Evolutionary conservation across 2,797 vertebrate genomes (phyloP).

Genomic region (Kryptopterus vitreolus): DNA sequence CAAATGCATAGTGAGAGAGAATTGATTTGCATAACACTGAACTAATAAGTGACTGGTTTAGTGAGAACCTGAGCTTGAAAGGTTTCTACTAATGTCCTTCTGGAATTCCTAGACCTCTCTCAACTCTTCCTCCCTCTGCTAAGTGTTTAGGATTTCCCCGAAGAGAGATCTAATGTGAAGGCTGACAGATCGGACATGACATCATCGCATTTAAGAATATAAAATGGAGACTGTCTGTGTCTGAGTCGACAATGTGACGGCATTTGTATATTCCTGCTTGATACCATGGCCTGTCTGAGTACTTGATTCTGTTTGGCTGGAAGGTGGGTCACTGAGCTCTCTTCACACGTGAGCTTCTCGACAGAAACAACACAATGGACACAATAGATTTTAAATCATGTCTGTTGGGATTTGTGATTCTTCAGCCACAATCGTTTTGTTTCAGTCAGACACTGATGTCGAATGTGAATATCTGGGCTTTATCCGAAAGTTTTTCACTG

Average conservation of each 20-base stretch:
- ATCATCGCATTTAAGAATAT: not conserved
- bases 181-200: not conserved
- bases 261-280: not conserved
- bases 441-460: no score
- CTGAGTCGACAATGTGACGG: not conserved
- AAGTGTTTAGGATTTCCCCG: not conserved
- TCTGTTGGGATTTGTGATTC: no score
- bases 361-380: no score
- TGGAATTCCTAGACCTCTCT: not conserved
- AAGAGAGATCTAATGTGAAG: slow-evolving; percentile 1
- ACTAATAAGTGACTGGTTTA: not conserved
- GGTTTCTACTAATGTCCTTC: not conserved
- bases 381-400: no score
- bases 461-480: no score
- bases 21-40: not conserved
- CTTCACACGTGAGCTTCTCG: no score
- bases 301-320: no score
- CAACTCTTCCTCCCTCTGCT: not conserved
- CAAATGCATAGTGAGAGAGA: not conserved
- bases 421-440: no score
- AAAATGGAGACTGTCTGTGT: not conserved
- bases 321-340: no score
- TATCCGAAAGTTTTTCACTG: no score
- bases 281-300: not conserved
- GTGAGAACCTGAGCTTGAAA: not conserved